These are phyloP conservation scores for Agonopterix subpropinquella DNA, from an alignment of 2,888 invertebrate genomes.

Conservation along the genomic window DNA sequence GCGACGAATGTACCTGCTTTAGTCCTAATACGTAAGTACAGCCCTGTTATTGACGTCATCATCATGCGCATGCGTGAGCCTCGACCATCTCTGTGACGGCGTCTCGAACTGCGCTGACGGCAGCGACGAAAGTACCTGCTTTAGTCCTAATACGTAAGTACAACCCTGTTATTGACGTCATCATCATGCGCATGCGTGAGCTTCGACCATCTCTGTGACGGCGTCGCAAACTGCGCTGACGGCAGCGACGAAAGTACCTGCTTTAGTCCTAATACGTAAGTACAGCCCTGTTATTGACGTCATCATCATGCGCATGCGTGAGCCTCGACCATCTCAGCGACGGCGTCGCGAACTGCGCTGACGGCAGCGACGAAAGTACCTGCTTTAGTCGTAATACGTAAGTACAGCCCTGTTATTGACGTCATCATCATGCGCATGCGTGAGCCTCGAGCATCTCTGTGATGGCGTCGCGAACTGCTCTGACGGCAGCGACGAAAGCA, in stretches of 20 bases:
- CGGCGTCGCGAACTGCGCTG: slow-evolving; percentile 27
- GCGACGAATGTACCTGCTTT: slow-evolving; percentile 23
- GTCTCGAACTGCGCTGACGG: slow-evolving; percentile 27
- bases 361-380: slow-evolving; percentile 29
- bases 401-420: not conserved
- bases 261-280: not conserved
- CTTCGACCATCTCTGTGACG: slow-evolving; percentile 27
- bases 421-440: slow-evolving; percentile 21
- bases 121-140: slow-evolving; percentile 24
- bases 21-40: not conserved
- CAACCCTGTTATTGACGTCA: too few relatives aligned
- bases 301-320: slow-evolving; percentile 26
- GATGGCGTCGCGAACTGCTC: slow-evolving; percentile 31
- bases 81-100: slow-evolving; percentile 29
- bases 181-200: slow-evolving; percentile 24
- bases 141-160: not conserved
- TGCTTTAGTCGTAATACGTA: not conserved
- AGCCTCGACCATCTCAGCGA: slow-evolving; percentile 25
- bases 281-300: not conserved
- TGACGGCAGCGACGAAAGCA: slow-evolving; percentile 30
- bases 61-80: slow-evolving; percentile 24
- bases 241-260: slow-evolving; percentile 27
- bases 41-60: too few relatives aligned
- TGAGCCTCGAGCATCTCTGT: slow-evolving; percentile 23
- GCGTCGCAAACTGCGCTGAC: slow-evolving; percentile 26